Base-by-base conservation (phyloP, 1,140 invertebrate genomes). In the Cardiocondyla obscurior region DNA sequence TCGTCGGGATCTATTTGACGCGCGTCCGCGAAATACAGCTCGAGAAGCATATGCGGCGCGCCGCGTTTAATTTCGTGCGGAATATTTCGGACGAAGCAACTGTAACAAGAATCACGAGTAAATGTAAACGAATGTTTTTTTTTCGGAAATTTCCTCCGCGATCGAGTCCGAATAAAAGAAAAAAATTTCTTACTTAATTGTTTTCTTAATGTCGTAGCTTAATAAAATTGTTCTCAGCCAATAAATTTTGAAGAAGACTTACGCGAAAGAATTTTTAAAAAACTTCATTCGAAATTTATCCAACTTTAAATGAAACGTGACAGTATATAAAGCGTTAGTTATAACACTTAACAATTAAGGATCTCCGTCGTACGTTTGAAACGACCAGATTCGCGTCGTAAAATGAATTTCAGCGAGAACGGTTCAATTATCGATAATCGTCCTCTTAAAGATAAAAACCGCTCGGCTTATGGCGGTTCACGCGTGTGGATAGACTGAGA, bases 361-460 rank as follows among this genome's bases (percentile, higher is more conserved):
- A 60, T 46, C 6, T 25, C 30, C n/a, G 6, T 55, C 30, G 10
- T 53, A 14, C 19, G 39, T 58, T 55, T 46, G 19, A 19, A 30
- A 22, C 22, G 46, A 1, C 14, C 19, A 16, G 12, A n/a, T n/a
- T 22, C 12, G 7, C n/a, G 53, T 53, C 22, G 22, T 69, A 36
- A 79, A 62, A 42, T 25, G 22, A n/a, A 79, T 69, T 46, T 33
- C 22, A 12, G 10, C 16, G 16, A 7, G n/a, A 62, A n/a, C 16
- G 42, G 22, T 70, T 19, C 85, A 82, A 85, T 85, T 82, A 86
- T 46, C 58, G 76, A 28, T 70, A 72, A 81, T 84, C 57, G 46
- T 12, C 10, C 44, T 44, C 76, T 64, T 62, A 53, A 57, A 81
- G 82, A 51, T 83, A 44, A 81, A 39, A 77, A 5, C 44, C 53